These are phyloP conservation scores for Manis crassicaudata DNA, from an alignment of 2,797 vertebrate genomes.

Conservation along the genomic window DNA sequence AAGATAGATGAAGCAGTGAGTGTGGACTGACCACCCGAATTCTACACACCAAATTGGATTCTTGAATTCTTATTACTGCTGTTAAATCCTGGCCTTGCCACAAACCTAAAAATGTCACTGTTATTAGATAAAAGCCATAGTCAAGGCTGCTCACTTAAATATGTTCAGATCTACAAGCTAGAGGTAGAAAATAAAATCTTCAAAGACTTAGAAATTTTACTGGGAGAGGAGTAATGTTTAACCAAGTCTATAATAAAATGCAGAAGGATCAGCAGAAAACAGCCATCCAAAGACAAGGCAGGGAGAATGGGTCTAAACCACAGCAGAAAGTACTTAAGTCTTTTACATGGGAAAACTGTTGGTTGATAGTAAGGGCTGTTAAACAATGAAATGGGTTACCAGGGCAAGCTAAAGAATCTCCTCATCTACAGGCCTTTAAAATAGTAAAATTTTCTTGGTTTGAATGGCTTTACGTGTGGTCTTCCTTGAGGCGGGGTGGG, in stretches of 20 bases:
- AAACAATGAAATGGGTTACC: slow-evolving; percentile 72
- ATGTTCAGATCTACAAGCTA: slow-evolving; percentile 40
- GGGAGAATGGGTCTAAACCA: slow-evolving; percentile 49
- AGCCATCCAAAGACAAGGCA: slow-evolving; percentile 52
- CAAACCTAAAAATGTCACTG: slow-evolving; percentile 44
- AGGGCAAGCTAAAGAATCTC: slow-evolving; percentile 66
- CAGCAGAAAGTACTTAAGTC: slow-evolving; percentile 38
- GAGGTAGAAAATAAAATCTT: slow-evolving; percentile 66
- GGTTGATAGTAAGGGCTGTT: slow-evolving; percentile 37
- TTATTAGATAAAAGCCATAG: neutral
- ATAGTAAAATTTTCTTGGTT: slow-evolving; percentile 63
- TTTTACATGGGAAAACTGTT: slow-evolving; percentile 58
- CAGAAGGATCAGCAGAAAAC: slow-evolving; percentile 2
- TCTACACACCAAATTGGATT: neutral
- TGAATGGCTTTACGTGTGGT: slow-evolving; percentile 73
- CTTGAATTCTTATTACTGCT: neutral
- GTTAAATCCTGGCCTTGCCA: slow-evolving; percentile 49
- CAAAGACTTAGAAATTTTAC: slow-evolving; percentile 72
- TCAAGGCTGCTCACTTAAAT: slow-evolving; percentile 18
- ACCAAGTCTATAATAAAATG: slow-evolving; percentile 72
- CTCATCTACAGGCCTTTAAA: slow-evolving; percentile 53
- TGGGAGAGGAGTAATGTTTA: slow-evolving; percentile 75
- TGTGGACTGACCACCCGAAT: slow-evolving; percentile 18
- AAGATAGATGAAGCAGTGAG: neutral
- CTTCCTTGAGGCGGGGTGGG: slow-evolving; percentile 42